Evolutionary conservation across 2,888 invertebrate species (phyloP), one percentile per base, ranked within the genome.

Genomic region (Tetramorium bicarinatum): DNA sequence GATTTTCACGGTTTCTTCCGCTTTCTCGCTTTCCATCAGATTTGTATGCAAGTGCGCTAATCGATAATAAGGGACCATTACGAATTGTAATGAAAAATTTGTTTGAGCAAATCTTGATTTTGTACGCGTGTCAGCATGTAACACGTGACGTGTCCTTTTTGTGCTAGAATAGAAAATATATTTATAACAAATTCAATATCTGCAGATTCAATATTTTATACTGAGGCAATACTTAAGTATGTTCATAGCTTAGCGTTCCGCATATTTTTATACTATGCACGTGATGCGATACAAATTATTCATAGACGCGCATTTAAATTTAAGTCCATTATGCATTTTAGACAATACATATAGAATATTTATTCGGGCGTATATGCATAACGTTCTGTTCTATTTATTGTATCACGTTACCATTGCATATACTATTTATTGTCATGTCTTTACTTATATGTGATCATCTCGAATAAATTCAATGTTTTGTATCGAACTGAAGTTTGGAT

Each of bases 381-480:
- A 87, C 80, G 85, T 89, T 91, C 84, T 82, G 66, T 85, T 92
- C 89, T 93, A 93, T 94, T 93, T 94, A 94, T 93, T 94, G 38
- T 59, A 93, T 93, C 93, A 93, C 91, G 94, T 94, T 94, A 94
- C 93, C 94, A 94, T 94, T 91, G 91, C 91, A 93, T 93, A 91
- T 92, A 93, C 93, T 93, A 93, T 93, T 93, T 94, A 93, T 94
- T 94, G 91, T 93, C 92, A 94, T 92, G 89, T 91, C 89, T 90
- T 89, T 88, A 91, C 86, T 89, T 69, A 44, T 92, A 88, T 92
- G 88, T 93, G 92, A 93, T 92, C 91, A 90, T 91, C 88, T 92
- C 89, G 90, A 93, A 72, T 92, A 93, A 92, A 93, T 89, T 87
- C 86, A 86, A 89, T 91, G 90, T 93, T 93, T 93, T 92, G 85